Evolutionary conservation across 2,797 vertebrate genomes (phyloP).

Genomic region (Myiotriccus ornatus): DNA sequence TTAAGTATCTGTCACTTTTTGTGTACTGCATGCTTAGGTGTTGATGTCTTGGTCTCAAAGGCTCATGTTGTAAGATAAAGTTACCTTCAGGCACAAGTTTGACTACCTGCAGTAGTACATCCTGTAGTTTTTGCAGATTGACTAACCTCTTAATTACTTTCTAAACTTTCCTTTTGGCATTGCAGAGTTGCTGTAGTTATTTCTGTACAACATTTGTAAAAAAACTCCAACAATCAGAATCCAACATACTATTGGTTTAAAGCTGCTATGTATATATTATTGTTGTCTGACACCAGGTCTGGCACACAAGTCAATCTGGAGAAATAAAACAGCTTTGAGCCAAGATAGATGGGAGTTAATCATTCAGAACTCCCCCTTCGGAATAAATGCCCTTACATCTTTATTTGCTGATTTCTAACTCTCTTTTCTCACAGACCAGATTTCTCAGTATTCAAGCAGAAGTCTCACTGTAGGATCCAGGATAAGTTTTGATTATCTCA

Average conservation of each 20-base stretch:
- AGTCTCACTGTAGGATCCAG: neutral
- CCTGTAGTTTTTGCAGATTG: neutral
- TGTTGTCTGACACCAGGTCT: neutral
- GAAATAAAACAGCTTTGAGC: neutral
- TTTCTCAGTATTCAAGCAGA: neutral
- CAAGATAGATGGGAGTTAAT: neutral
- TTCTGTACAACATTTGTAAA: neutral
- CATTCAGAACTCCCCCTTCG: neutral
- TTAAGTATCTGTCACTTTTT: neutral
- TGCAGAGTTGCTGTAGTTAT: neutral
- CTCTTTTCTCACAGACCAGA: neutral
- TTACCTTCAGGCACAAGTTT: neutral
- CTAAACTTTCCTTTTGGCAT: neutral
- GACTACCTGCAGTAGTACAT: neutral
- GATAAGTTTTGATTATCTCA: neutral
- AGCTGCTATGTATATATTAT: neutral
- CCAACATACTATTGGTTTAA: neutral
- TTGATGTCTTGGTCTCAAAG: neutral
- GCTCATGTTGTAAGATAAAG: neutral
- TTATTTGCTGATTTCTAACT: neutral
- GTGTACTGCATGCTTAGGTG: neutral
- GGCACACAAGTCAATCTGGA: neutral
- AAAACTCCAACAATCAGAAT: neutral
- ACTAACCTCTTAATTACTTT: neutral
- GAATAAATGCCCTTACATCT: neutral